Evolutionary conservation across 2,888 invertebrate species (phyloP), one percentile per base, ranked within the genome.

Genomic region (Noctuana brunneofusca): DNA sequence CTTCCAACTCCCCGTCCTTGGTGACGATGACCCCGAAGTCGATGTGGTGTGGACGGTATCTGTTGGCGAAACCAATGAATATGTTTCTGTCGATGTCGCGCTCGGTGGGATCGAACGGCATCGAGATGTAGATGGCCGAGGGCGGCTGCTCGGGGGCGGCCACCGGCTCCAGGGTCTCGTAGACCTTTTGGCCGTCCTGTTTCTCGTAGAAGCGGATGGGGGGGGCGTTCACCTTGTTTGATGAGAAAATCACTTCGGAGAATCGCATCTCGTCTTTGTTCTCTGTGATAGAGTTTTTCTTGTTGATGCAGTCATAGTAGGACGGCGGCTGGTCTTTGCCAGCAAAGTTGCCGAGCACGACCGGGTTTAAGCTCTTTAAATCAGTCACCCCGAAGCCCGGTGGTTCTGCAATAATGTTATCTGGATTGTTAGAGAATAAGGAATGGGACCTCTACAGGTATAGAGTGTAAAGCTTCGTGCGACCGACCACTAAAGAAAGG

Each of bases 161-260:
- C 4, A 46, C 46, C 12, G 20, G 46, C 3, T 46, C 46, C 20
- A 46, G 4, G 12, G 20, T 46, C 14, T 46, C 46, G 11, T 20
- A 20, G 2, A 20, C 22, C 5, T 46, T 46, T 22, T 46, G 46
- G 0, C 22, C 46, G 12, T 46, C 22, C 12, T 46, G 22, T 14
- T 49, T 49, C n/a, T 49, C 49, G n/a, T n/a, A 24, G 14, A 49
- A 22, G 49, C 24, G 22, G 14, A 49, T 49, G 22, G 49, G 49
- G 8, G 49, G 49, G 1, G 20, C 49, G 24, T n/a, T 41, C 2
- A 4, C 24, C 4, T n/a, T 49, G 49, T 49, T 49, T 24, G 24
- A 24, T 5, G 49, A 22, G 49, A 49, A 22, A 4, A 49, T 24
- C 2, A 49, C 22, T 18, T 22, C 20, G 12, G 46, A 46, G 20